Evolutionary conservation across 30 jellyfish, hydroid and myxozoan genomes (phyloP).

Genomic region (Cassiopea andromeda): DNA sequence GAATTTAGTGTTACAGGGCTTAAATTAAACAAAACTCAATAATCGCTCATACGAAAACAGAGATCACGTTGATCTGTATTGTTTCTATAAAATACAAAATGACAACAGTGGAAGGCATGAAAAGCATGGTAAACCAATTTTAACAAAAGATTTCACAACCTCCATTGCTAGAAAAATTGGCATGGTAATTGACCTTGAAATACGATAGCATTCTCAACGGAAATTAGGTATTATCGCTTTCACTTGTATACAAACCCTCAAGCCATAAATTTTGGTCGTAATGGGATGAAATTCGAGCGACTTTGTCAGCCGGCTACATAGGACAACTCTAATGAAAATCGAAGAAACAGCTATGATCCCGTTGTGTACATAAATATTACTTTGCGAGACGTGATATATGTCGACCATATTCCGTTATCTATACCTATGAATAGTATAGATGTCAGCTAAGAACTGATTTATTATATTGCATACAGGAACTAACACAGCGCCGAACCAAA

Average conservation of each 20-base stretch:
- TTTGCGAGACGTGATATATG: not conserved
- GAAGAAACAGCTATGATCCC: not conserved
- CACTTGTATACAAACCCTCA: not conserved
- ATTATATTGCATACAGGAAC: not conserved
- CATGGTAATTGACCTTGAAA: constrained; percentile 5
- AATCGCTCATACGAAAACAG: not conserved
- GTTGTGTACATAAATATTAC: not conserved
- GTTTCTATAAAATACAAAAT: not conserved
- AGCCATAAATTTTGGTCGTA: not conserved
- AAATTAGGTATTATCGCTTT: constrained; percentile 16
- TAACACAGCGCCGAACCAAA: not conserved
- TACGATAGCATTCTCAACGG: constrained; percentile 14
- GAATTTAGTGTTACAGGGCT: not conserved
- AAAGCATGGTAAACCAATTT: not conserved
- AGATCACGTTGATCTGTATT: not conserved
- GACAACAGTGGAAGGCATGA: not conserved
- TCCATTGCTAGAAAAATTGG: not conserved
- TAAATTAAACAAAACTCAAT: not conserved
- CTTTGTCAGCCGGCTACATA: constrained; percentile 10
- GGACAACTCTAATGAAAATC: not conserved
- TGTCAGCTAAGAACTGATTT: not conserved
- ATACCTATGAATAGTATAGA: not conserved
- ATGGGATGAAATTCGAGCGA: constrained; percentile 14
- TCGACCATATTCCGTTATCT: not conserved
- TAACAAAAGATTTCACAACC: not conserved